Conservation (phyloP, 2,888 invertebrate genomes). For the Leuctra nigra region DNA sequence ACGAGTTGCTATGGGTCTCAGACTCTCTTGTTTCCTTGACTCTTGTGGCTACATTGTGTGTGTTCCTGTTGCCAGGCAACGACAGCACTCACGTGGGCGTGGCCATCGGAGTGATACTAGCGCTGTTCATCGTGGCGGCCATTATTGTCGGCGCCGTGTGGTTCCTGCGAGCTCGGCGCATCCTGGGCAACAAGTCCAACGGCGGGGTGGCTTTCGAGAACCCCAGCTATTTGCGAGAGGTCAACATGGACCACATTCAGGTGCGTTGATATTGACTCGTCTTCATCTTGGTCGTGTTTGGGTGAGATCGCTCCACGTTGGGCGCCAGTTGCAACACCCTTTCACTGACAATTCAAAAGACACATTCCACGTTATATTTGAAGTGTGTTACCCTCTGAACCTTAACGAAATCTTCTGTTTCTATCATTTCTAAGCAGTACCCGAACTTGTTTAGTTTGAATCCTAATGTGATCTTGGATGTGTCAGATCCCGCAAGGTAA, state of each 20-base stretch:
- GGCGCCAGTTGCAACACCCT: too few relatives aligned
- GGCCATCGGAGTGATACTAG: constrained; percentile 56
- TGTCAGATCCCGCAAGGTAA: constrained; percentile 20
- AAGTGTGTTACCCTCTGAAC: too few relatives aligned
- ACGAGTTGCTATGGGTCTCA: too few relatives aligned
- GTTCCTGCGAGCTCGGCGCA: constrained; percentile 55
- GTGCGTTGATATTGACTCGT: constrained; percentile 37
- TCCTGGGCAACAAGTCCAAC: constrained; percentile 57
- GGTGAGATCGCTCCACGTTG: neutral
- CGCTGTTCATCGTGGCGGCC: constrained; percentile 53
- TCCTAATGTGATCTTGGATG: too few relatives aligned
- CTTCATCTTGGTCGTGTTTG: too few relatives aligned
- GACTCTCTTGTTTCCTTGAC: too few relatives aligned
- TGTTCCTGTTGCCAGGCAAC: constrained; percentile 36
- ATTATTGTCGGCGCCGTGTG: constrained; percentile 54
- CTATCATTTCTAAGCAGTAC: too few relatives aligned
- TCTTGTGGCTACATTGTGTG: too few relatives aligned
- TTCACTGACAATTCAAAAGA: too few relatives aligned
- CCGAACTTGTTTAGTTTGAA: too few relatives aligned
- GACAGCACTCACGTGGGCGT: constrained; percentile 51
- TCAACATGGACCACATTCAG: constrained; percentile 68
- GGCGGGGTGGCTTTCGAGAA: constrained; percentile 79
- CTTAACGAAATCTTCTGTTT: too few relatives aligned
- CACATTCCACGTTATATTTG: too few relatives aligned
- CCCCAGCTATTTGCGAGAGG: constrained; percentile 72